Conservation (phyloP, 2,888 invertebrate species). For the Euspilapteryx auroguttella region DNA sequence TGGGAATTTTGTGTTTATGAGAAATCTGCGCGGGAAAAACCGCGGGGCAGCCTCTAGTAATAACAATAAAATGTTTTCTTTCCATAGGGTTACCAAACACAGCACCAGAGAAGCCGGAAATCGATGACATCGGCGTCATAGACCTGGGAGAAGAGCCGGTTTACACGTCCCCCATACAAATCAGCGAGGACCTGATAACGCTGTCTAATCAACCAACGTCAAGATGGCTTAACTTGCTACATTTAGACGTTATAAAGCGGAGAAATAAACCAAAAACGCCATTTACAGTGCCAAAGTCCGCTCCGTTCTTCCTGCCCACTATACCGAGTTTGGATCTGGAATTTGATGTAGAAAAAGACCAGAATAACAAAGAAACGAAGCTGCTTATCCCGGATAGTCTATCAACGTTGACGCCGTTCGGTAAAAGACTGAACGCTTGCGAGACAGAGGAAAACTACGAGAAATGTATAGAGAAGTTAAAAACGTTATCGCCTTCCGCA, state of each 20-base stretch:
- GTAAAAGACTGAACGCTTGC: constrained; percentile 62
- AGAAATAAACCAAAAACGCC: constrained; percentile 89
- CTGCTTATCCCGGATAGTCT: constrained; percentile 61
- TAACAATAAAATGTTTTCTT: too few relatives aligned
- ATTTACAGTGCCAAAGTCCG: constrained; percentile 80
- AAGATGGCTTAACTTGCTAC: constrained; percentile 89
- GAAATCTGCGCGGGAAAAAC: too few relatives aligned
- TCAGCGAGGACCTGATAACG: constrained; percentile 76
- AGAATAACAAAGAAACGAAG: constrained; percentile 40
- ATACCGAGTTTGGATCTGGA: constrained; percentile 79
- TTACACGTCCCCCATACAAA: constrained; percentile 76
- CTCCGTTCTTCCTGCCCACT: constrained; percentile 96
- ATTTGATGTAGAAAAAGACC: constrained; percentile 69
- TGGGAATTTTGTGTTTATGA: too few relatives aligned
- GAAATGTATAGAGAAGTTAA: constrained; percentile 62
- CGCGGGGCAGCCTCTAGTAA: too few relatives aligned
- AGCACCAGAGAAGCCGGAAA: constrained; percentile 44
- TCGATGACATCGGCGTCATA: constrained; percentile 38
- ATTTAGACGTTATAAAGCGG: constrained; percentile 82
- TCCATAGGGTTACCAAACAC: constrained; percentile 37
- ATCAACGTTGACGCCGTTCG: constrained; percentile 70
- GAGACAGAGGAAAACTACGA: constrained; percentile 50
- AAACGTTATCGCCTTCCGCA: constrained; percentile 76
- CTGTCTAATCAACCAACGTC: constrained; percentile 83
- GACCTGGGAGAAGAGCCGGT: constrained; percentile 52